Evolutionary conservation across 2,113 vertebrate species (phyloP).

Genomic region (Semnopithecus entellus): DNA sequence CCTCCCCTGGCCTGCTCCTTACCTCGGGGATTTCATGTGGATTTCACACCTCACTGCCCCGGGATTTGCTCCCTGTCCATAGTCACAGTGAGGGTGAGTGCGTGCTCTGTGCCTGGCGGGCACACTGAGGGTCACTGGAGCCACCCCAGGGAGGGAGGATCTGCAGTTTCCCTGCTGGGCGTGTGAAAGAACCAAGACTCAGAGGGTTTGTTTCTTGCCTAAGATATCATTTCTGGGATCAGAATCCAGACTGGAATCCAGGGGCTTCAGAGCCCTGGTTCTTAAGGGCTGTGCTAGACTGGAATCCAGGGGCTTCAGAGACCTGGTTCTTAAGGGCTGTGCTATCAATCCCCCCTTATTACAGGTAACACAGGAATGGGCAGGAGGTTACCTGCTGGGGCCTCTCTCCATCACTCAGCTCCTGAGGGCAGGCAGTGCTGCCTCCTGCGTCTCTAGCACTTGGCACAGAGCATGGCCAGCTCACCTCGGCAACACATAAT

Average conservation of each 20-base stretch:
- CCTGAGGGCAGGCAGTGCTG: not conserved
- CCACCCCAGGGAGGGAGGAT: too few species aligned
- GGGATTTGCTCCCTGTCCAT: too few species aligned
- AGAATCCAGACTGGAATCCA: not conserved
- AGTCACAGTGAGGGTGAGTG: not conserved
- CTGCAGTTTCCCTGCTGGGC: not conserved
- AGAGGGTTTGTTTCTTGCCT: not conserved
- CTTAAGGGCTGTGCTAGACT: not conserved
- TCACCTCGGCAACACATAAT: not conserved
- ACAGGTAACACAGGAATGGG: not conserved
- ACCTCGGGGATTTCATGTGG: too few species aligned
- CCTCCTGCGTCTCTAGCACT: not conserved
- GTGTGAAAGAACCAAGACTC: fast-evolving
- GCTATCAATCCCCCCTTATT: not conserved
- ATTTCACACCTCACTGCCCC: not conserved
- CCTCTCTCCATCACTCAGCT: not conserved
- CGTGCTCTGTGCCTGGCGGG: not conserved
- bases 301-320: too few species aligned
- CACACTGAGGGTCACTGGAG: not conserved
- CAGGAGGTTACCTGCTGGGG: too few species aligned
- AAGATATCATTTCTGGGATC: not conserved
- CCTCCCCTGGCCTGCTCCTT: not conserved
- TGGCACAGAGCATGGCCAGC: not conserved
- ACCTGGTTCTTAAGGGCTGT: too few species aligned
- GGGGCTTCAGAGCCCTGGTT: not conserved